phyloP scores from a whole-genome alignment of 2,888 invertebrate species.

The Hemithea aestivaria region DNA sequence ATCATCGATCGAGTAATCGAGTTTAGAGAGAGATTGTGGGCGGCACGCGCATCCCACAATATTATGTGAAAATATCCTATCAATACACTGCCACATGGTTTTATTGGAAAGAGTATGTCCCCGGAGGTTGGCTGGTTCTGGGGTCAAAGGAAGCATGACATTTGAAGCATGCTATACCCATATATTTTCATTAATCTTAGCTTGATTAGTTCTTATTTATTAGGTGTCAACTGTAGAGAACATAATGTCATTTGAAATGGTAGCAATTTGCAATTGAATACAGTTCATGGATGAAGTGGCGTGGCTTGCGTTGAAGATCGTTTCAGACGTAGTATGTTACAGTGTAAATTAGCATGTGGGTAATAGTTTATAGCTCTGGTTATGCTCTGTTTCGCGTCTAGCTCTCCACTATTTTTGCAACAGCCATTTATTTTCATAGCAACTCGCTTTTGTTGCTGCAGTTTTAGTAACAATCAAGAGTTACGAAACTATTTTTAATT shows the following conservation, averaged over 20 bases:
- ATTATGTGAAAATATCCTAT: constrained; percentile 65
- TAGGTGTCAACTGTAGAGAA: constrained; percentile 43
- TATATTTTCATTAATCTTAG: constrained; percentile 29
- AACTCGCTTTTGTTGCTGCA: constrained; percentile 56
- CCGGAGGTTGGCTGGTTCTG: constrained; percentile 71
- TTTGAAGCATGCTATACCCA: constrained; percentile 36
- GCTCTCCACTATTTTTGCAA: constrained; percentile 71
- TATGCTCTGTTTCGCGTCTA: constrained; percentile 64
- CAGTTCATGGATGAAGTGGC: constrained; percentile 60
- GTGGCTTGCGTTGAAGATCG: constrained; percentile 62
- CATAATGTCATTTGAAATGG: constrained; percentile 36
- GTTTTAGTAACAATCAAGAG: constrained; percentile 24
- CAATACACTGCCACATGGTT: constrained; percentile 38
- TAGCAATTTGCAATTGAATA: constrained; percentile 48
- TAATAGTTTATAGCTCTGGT: constrained; percentile 70
- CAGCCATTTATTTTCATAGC: constrained; percentile 61
- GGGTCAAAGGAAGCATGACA: constrained; percentile 63
- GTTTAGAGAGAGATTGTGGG: constrained; percentile 73
- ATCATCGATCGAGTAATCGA: constrained; percentile 75
- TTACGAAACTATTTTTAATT: constrained; percentile 24
- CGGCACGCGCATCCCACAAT: constrained; percentile 57
- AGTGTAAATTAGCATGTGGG: constrained; percentile 74
- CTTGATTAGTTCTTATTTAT: constrained; percentile 49
- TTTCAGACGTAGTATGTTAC: constrained; percentile 50
- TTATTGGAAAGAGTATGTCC: constrained; percentile 33